phyloP scores from a whole-genome alignment of 2,888 invertebrate species.

The Auanema sp. region DNA sequence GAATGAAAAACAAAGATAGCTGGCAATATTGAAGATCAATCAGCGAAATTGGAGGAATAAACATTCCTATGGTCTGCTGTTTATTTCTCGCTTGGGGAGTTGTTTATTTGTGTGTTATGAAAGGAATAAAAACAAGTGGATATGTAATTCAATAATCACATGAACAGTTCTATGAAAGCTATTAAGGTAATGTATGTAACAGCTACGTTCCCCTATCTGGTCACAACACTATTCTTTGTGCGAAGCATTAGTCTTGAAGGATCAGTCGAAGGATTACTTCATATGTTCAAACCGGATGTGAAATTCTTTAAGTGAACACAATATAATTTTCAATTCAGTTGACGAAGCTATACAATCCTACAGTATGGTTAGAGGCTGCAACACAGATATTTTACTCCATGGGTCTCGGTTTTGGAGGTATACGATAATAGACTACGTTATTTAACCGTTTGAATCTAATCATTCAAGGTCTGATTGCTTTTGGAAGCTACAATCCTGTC shows the following conservation, averaged over 20 bases:
- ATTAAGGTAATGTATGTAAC: conserved; percentile 88
- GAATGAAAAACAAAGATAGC: conserved; percentile 1
- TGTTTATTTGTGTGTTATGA: conserved; percentile 92
- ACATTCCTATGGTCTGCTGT: conserved; percentile 90
- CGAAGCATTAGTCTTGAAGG: conserved; percentile 85
- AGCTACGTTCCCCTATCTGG: conserved; percentile 89
- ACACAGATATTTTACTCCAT: conserved; percentile 96
- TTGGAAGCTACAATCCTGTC: conserved; percentile 90
- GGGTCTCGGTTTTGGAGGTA: conserved; percentile 88
- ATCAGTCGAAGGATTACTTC: conserved; percentile 80
- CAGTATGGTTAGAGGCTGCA: conserved; percentile 92
- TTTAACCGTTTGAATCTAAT: background rate
- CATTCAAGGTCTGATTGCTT: conserved; percentile 76
- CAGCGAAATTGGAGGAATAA: conserved; percentile 80
- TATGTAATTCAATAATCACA: conserved; percentile 72
- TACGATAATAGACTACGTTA: background rate
- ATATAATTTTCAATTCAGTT: conserved; percentile 70
- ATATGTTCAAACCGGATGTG: conserved; percentile 91
- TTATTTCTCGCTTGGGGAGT: conserved; percentile 84
- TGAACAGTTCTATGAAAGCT: background rate
- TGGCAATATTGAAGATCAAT: conserved; percentile 43
- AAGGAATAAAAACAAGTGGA: conserved; percentile 92
- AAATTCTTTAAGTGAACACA: conserved; percentile 18
- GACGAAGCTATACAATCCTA: conserved; percentile 81
- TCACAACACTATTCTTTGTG: conserved; percentile 89